Base-by-base conservation (phyloP, 2,888 invertebrate genomes). In the Leucozona laternaria region DNA sequence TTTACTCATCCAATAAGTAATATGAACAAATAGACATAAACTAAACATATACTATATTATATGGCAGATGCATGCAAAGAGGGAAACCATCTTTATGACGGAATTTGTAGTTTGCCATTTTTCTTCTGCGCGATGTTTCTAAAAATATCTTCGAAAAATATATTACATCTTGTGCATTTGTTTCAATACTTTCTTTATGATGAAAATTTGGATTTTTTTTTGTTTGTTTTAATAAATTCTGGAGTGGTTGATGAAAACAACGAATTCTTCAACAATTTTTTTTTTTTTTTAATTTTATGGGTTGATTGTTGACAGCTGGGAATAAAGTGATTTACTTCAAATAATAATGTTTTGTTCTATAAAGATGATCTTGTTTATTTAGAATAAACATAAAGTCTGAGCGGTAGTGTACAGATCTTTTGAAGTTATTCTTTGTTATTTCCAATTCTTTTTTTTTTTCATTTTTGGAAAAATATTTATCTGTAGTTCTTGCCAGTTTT, bases 141-240 rank as follows among this genome's bases (percentile, higher is more conserved):
- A 85, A 77, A 85, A 81, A 85, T 85, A 85, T 60, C 76, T 15
- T 15, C 20, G 28, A 40, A 50, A 58, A 48, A 48, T 53, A 64
- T 58, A 40, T 73, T n/a, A n/a, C n/a, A 62, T 70, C 48, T 22
- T 64, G 62, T 62, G 62, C 68, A 62, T 66, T 81, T 58, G 60
- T 85, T 85, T 81, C 77, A 57, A 85, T 81, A 77, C 68, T 85
- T 72, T 53, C 66, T 60, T 77, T 80, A 80, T 77, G 66, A 20
- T 53, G 25, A 45, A 15, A 66, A 76, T 77, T 77, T 79, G 62
- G 28, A 62, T 17, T 76, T 68, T 28, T 68, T 28, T 75, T 70
- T 76, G 25, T 64, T 77, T 60, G 45, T 50, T 71, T 70, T 64
- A 48, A 50, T 45, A 13, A 45, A 13, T 76, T 62, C 72, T 76